Evolutionary conservation across 2,113 vertebrate genomes (phyloP), one percentile per base, ranked within the genome.

Genomic region (Phalacrocorax aristotelis): DNA sequence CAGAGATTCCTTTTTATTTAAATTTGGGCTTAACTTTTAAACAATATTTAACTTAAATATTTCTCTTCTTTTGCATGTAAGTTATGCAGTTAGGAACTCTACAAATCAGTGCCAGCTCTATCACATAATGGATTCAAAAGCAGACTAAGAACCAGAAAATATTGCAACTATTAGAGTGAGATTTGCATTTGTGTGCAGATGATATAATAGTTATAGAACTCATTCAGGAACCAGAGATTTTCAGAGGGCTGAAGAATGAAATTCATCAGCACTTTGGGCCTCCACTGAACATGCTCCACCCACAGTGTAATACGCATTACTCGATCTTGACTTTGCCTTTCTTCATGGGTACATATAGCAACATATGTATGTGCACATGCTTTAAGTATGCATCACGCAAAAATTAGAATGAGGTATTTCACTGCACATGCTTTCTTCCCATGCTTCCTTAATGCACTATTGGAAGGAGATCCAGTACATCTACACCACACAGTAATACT

Each of bases 341-440:
- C 57, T 11, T 48, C 2, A 0, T 15, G 25, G 19, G 16, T 48
- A 66, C 1, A 1, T 15, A 48, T 4, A 40, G 20, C 11, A 79
- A n/a, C 10, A 7, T 21, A 29, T 0, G 2, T 25, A 12, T 17
- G 32, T 30, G 21, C 17, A 32, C 57, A 23, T 10, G 16, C 27
- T 82, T 66, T 58, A 90, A 58, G 48, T 13, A 64, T 10, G 15
- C 20, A 44, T 17, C 49, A 42, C 11, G 22, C 32, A 66, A 87
- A 90, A 82, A 68, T 34, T 29, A 82, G 52, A 55, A 68, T 15
- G 7, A 75, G 78, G 12, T 26, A 46, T 48, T 94, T 48, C 44
- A 65, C 10, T 36, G 52, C 44, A 64, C 1, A 5, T 14, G 11
- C 32, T 40, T 89, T 65, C 55, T 70, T 66, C 38, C n/a, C 20